Evolutionary conservation across 2,888 invertebrate species (phyloP).

Genomic region (Notocelia uddmanniana): DNA sequence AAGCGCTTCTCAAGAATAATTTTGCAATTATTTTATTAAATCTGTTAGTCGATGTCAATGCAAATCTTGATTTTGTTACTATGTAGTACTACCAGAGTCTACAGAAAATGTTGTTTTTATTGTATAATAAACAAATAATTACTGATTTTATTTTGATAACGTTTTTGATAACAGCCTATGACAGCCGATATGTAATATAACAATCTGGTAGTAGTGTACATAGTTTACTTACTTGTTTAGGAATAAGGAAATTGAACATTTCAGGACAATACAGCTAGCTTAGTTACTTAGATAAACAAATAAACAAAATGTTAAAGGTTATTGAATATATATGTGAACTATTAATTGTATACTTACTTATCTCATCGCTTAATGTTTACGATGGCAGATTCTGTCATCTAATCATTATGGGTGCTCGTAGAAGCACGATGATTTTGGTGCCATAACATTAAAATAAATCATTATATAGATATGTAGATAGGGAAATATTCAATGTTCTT

Average conservation of each 20-base stretch:
- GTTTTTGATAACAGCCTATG: background rate
- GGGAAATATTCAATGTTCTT: constrained; percentile 65
- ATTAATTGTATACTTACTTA: constrained; percentile 20
- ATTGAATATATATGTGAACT: constrained; percentile 30
- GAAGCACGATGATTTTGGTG: constrained; percentile 63
- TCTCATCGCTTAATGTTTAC: constrained; percentile 42
- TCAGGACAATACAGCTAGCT: constrained; percentile 66
- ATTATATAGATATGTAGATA: constrained; percentile 63
- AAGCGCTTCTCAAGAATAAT: constrained; percentile 10
- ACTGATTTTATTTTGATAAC: too few species aligned
- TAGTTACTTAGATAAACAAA: constrained; percentile 53
- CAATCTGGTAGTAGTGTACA: constrained; percentile 14
- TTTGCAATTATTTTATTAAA: constrained; percentile 4
- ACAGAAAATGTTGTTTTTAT: background rate
- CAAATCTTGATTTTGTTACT: constrained; percentile 11
- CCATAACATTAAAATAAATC: constrained; percentile 67
- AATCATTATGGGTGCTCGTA: constrained; percentile 52
- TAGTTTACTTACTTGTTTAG: constrained; percentile 51
- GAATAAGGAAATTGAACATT: constrained; percentile 59
- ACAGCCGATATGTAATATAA: background rate
- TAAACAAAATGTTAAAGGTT: constrained; percentile 46
- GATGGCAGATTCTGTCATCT: constrained; percentile 46
- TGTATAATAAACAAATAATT: background rate
- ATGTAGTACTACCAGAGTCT: background rate
- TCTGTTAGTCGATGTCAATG: constrained; percentile 28